Conservation (phyloP, 2,888 invertebrate genomes). For the Lissocephala sabroskyi region DNA sequence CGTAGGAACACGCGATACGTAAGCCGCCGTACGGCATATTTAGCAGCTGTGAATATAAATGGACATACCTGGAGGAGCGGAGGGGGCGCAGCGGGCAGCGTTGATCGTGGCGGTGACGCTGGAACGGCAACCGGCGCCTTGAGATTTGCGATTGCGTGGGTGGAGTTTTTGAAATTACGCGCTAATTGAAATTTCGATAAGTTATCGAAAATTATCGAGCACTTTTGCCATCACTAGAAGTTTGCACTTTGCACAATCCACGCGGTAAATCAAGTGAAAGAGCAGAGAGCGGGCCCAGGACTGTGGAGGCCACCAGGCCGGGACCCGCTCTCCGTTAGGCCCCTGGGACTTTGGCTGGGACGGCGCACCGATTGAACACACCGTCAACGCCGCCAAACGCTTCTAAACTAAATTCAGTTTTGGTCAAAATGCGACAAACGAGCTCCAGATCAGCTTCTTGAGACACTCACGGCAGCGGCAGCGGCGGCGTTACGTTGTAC, state of each 20-base stretch:
- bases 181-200: not conserved
- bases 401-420: constrained; percentile 73
- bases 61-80: constrained; percentile 34
- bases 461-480: constrained; percentile 22
- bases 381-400: constrained; percentile 71
- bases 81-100: too few species aligned
- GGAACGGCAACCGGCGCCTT: not conserved
- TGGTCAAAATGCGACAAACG: constrained; percentile 70
- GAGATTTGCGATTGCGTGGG: not conserved
- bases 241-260: constrained; percentile 5
- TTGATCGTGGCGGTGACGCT: too few species aligned
- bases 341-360: not conserved
- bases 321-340: not conserved
- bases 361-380: constrained; percentile 20
- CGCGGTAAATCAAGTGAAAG: not conserved
- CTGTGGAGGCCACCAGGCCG: not conserved
- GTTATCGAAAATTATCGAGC: not conserved
- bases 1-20: too few species aligned
- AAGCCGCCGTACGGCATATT: constrained; percentile 17
- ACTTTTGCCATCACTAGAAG: constrained; percentile 2
- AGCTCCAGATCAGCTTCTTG: constrained; percentile 67
- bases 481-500: constrained; percentile 14
- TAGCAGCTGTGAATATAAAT: constrained; percentile 44
- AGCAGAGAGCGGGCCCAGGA: not conserved
- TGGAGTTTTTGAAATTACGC: too few species aligned